Percentiles rank a stretch among this genome's conserved stretches.
Evolutionary conservation across 2,113 vertebrate species (phyloP).

Genomic region (Hippocampus mohnikei): DNA sequence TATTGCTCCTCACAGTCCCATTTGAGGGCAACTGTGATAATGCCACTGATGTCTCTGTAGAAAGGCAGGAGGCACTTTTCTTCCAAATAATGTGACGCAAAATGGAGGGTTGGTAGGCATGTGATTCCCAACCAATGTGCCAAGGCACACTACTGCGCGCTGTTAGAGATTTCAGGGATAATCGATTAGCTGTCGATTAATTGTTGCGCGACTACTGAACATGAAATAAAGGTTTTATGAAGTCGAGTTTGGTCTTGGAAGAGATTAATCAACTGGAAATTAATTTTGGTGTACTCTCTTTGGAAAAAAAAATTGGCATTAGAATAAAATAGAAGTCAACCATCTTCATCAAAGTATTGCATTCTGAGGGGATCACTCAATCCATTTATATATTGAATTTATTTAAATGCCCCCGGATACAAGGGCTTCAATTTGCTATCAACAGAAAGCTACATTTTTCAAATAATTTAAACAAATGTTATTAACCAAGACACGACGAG

Average conservation of each 20-base stretch:
- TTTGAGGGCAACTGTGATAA: constrained; percentile 13
- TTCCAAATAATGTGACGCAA: not conserved
- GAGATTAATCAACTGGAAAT: not conserved
- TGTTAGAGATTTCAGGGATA: not conserved
- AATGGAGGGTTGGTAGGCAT: too few relatives aligned
- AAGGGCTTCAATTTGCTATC: not conserved
- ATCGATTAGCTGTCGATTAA: not conserved
- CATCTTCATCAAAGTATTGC: not conserved
- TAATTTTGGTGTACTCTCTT: not conserved
- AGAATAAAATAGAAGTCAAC: not conserved
- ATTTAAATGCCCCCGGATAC: too few relatives aligned
- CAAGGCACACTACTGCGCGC: too few relatives aligned
- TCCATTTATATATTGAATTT: not conserved
- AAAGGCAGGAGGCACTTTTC: not conserved
- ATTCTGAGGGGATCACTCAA: not conserved
- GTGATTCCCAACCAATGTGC: too few relatives aligned
- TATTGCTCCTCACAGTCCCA: constrained; percentile 26
- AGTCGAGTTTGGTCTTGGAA: not conserved
- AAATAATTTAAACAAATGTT: not conserved
- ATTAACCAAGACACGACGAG: not conserved
- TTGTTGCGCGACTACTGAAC: not conserved
- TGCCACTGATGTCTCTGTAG: constrained; percentile 21
- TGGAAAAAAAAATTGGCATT: too few relatives aligned
- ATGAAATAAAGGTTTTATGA: not conserved
- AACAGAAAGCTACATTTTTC: not conserved